Evolutionary conservation across 2,797 vertebrate species (phyloP).

Genomic region (Pangasius djambal): DNA sequence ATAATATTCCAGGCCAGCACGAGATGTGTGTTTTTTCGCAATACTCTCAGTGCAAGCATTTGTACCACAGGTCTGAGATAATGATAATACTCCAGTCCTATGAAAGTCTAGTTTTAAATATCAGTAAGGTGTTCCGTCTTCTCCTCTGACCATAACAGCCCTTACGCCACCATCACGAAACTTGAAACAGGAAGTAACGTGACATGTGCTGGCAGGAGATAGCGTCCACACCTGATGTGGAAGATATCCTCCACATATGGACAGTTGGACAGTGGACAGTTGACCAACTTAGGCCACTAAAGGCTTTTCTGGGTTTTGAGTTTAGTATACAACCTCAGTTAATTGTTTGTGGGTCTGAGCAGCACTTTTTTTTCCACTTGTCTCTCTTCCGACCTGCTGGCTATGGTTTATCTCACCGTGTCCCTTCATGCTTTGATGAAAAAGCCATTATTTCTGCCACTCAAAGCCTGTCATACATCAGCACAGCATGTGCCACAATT

Average conservation of each 20-base stretch:
- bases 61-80: not conserved
- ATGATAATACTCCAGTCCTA: not conserved
- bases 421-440: constrained; percentile 65
- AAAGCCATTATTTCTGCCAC: constrained; percentile 71
- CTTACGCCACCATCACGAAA: not conserved
- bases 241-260: not conserved
- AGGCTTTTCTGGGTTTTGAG: not conserved
- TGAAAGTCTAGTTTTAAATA: not conserved
- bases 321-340: not conserved
- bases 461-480: constrained; percentile 67
- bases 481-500: constrained; percentile 63
- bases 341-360: not conserved
- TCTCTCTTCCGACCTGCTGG: constrained; percentile 44
- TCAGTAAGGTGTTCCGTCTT: not conserved
- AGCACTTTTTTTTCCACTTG: constrained; percentile 16
- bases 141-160: not conserved
- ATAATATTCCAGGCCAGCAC: not conserved
- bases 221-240: not conserved
- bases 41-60: too few species aligned
- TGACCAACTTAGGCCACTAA: not conserved
- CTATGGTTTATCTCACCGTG: constrained; percentile 63
- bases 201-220: not conserved
- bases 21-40: not conserved
- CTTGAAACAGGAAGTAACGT: not conserved
- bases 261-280: not conserved